Base-by-base conservation (phyloP, 2,797 vertebrate species). In the Anabas testudineus region DNA sequence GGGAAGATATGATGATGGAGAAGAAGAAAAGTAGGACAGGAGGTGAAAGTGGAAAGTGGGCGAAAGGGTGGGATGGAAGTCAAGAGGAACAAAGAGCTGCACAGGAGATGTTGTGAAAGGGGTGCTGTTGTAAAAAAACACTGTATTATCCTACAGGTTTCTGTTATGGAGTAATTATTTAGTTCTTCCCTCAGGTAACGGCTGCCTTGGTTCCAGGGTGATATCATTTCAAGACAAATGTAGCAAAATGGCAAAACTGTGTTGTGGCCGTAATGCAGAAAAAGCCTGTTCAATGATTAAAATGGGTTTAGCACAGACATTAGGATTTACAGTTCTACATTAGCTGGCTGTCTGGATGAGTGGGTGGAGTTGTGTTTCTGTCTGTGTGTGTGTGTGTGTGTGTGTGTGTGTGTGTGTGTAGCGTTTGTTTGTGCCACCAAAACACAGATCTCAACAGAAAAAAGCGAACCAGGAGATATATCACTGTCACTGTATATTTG, bases 221-320 rank as follows among this genome's bases (percentile, higher is more conserved):
- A 34, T 10, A 34, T 34, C 34, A 34, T 12, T 12, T 34, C 34
- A 12, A 18, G 52, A 58, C 34, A 55, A 49, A 12, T 1, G 4
- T 74, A 57, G 12, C 52, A 24, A 19, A 41, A 52, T 46, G 6
- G n/a, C 22, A 15, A 70, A 74, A 15, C 70, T 74, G 52, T 15
- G 51, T 74, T 16, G 7, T 37, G 46, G 51, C 36, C 56, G 13
- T 68, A 15, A 74, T 0, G 49, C 63, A 58, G 28, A 51, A 79
- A 78, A 56, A 13, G 12, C 37, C 37, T 12, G 37, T 39, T 39
- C 37, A 4, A n/a, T 77, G 55, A 82, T 83, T 87, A 62, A 84
- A 77, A 64, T 55, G 42, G 37, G 24, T 26, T 69, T 71, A 28
- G 57, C 37, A 21, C 22, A 66, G 58, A 67, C 34, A 16, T 59